These are phyloP conservation scores for Zaprionus kolodkinae DNA, from an alignment of 1,140 invertebrate genomes.

Conservation along the genomic window DNA sequence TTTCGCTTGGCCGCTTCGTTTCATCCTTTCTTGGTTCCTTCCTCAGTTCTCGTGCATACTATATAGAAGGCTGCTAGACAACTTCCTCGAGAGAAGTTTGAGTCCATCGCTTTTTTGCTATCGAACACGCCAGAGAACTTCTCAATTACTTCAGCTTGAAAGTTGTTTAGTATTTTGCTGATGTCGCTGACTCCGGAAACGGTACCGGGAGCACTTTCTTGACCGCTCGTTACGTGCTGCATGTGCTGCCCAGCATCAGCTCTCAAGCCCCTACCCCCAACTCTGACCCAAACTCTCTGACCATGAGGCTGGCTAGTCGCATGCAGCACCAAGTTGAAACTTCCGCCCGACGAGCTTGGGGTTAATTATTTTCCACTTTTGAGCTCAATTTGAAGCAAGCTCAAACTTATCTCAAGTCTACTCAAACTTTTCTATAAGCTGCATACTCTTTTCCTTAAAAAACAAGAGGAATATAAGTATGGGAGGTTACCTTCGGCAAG, in stretches of 20 bases:
- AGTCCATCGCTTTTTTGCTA: conserved; percentile 32
- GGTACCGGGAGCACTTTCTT: conserved; percentile 39
- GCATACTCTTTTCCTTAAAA: neutral
- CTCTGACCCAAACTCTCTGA: neutral
- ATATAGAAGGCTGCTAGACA: conserved; percentile 22
- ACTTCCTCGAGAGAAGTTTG: conserved; percentile 38
- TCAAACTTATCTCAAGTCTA: conserved; percentile 27
- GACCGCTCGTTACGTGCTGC: conserved; percentile 78
- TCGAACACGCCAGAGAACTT: conserved; percentile 60
- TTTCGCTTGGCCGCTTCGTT: conserved; percentile 52
- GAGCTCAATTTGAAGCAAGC: conserved; percentile 49
- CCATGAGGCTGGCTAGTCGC: conserved; percentile 18
- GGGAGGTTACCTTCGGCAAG: too few species aligned
- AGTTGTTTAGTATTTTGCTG: conserved; percentile 54
- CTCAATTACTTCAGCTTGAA: conserved; percentile 66
- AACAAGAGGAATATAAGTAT: too few species aligned
- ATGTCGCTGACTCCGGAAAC: conserved; percentile 39
- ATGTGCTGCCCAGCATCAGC: conserved; percentile 59
- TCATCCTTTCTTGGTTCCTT: conserved; percentile 14
- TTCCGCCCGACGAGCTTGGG: conserved; percentile 70
- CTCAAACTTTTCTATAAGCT: conserved; percentile 33
- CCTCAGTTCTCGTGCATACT: conserved; percentile 55
- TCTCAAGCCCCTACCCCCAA: conserved; percentile 6
- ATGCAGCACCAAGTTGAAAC: conserved; percentile 59
- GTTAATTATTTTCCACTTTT: conserved; percentile 83